These are phyloP conservation scores for Platichthys stellatus DNA, from an alignment of 2,113 vertebrate species.

Conservation along the genomic window DNA sequence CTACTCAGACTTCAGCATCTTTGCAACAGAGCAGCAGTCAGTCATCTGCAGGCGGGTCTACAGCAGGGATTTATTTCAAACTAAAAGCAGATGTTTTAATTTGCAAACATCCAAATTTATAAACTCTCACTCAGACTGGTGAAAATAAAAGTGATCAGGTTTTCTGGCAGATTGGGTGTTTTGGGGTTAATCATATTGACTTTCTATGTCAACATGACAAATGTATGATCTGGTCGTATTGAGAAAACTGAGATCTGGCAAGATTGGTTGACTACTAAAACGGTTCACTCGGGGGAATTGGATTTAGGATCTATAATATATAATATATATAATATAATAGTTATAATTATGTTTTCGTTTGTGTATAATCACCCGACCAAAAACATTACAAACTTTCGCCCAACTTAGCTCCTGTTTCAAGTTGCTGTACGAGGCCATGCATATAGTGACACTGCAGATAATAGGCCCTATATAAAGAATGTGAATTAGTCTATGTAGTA, in stretches of 20 bases:
- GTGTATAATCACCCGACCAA: neutral
- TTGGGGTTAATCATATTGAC: no score
- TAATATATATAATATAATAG: no score
- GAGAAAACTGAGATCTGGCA: neutral
- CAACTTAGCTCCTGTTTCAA: no score
- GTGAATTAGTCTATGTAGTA: no score
- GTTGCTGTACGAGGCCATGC: no score
- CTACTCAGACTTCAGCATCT: conserved; percentile 17
- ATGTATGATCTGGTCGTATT: no score
- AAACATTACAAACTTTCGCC: neutral
- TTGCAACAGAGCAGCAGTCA: conserved; percentile 26
- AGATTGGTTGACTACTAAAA: neutral
- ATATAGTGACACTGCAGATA: neutral
- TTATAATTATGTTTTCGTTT: neutral
- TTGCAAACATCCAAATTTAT: neutral
- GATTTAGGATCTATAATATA: no score
- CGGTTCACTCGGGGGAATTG: no score
- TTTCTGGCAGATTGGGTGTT: no score
- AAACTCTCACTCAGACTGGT: neutral
- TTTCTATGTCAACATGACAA: no score
- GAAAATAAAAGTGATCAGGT: neutral
- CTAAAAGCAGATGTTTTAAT: neutral
- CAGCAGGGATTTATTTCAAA: neutral
- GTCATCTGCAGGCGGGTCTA: conserved; percentile 4
- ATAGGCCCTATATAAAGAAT: neutral